These are phyloP conservation scores for Oreohelix idahoensis DNA, from an alignment of 1,140 invertebrate genomes.

Conservation along the genomic window DNA sequence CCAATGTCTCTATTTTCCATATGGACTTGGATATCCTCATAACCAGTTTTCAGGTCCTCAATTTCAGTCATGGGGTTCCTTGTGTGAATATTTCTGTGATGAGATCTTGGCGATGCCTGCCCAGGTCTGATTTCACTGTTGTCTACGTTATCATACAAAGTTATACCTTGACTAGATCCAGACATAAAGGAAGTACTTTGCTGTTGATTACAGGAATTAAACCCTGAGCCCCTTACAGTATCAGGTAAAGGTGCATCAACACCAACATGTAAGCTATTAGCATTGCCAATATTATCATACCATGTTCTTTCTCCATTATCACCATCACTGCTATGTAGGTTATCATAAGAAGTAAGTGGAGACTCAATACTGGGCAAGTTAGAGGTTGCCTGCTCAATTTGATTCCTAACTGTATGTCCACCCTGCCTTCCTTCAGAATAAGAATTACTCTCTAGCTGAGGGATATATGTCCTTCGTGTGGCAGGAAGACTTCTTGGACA, in stretches of 20 bases:
- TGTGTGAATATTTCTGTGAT: background rate
- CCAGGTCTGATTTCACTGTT: background rate
- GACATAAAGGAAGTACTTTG: background rate
- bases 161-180: background rate
- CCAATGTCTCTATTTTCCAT: too few species aligned
- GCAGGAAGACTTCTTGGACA: background rate
- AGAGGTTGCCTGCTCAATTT: background rate
- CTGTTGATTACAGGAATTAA: background rate
- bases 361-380: background rate
- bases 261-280: background rate
- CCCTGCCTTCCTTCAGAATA: background rate
- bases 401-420: background rate
- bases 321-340: background rate
- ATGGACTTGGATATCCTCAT: background rate
- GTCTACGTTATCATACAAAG: background rate
- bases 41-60: background rate
- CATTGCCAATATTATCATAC: background rate
- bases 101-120: background rate
- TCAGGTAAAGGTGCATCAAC: background rate
- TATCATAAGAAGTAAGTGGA: conserved; percentile 3
- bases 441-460: background rate
- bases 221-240: background rate
- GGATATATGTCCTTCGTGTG: too few species aligned
- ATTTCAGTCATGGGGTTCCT: background rate
- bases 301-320: background rate